Evolutionary conservation across 1,140 invertebrate species (phyloP).

Genomic region (Zaprionus africanus): DNA sequence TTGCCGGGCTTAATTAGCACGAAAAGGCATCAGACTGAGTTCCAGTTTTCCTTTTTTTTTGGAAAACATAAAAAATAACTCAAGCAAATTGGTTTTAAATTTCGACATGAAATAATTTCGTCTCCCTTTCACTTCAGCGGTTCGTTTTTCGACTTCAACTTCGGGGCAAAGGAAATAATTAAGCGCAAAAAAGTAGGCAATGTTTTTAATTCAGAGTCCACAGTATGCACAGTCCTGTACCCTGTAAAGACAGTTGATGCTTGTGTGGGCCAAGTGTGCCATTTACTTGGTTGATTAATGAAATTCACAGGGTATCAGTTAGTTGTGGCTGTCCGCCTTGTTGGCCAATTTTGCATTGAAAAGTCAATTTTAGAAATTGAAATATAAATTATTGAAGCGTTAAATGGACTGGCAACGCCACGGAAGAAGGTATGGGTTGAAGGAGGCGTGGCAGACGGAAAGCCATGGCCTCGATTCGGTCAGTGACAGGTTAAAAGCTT

Average conservation of each 20-base stretch:
- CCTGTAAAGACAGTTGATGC: background rate
- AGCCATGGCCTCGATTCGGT: slow-evolving; percentile 14
- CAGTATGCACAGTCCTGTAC: background rate
- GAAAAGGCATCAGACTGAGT: slow-evolving; percentile 48
- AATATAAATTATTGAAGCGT: slow-evolving; percentile 76
- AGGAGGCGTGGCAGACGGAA: background rate
- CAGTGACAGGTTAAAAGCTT: slow-evolving; percentile 36
- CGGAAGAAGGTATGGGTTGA: background rate
- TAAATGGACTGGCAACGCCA: slow-evolving; percentile 28
- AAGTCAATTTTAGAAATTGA: slow-evolving; percentile 67
- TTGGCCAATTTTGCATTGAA: slow-evolving; percentile 48
- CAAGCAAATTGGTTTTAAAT: slow-evolving; percentile 75
- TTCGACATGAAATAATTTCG: slow-evolving; percentile 52
- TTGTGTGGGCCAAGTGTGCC: background rate
- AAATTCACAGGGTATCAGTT: slow-evolving; percentile 2
- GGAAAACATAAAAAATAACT: slow-evolving; percentile 40
- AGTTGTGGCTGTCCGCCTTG: background rate
- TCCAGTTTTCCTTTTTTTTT: slow-evolving; percentile 28
- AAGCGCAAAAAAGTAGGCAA: slow-evolving; percentile 60
- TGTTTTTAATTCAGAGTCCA: slow-evolving; percentile 29
- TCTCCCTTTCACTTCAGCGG: background rate
- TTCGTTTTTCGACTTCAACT: slow-evolving; percentile 27
- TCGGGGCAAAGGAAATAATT: slow-evolving; percentile 55
- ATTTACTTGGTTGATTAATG: background rate
- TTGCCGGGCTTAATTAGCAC: slow-evolving; percentile 65